A percentile compares a stretch with the other conserved stretches of the same genome.
Conservation (phyloP, 2,888 invertebrate species). For the Noctua janthe region DNA sequence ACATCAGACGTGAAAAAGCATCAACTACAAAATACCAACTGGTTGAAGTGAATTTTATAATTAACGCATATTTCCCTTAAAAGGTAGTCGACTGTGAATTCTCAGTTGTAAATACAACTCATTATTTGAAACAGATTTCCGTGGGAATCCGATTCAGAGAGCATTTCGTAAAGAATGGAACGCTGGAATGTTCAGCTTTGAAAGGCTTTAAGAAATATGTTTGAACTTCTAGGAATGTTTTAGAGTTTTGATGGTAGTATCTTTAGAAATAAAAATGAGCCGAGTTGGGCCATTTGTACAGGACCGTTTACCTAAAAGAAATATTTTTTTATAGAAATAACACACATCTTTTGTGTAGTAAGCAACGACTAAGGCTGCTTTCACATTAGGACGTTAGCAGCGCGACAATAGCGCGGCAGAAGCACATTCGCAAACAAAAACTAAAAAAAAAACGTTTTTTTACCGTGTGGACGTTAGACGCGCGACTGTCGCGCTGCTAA, state of each 20-base stretch:
- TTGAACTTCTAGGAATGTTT: slow-evolving; percentile 22
- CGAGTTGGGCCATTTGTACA: neutral
- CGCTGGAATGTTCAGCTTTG: slow-evolving; percentile 53
- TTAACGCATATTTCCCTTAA: neutral
- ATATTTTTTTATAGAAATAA: neutral
- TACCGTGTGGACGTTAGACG: too few relatives aligned
- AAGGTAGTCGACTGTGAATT: slow-evolving; percentile 19
- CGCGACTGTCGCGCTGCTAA: too few relatives aligned
- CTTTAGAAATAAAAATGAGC: neutral
- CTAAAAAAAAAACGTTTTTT: too few relatives aligned
- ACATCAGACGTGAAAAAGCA: neutral
- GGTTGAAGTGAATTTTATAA: slow-evolving; percentile 12
- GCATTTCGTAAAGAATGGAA: slow-evolving; percentile 48
- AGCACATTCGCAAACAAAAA: too few relatives aligned
- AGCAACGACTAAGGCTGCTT: too few relatives aligned
- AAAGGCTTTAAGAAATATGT: slow-evolving; percentile 47
- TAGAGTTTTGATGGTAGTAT: slow-evolving; percentile 16
- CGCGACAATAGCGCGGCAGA: too few relatives aligned
- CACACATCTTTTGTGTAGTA: too few relatives aligned
- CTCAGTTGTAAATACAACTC: slow-evolving; percentile 20
- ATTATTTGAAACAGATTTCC: slow-evolving; percentile 53
- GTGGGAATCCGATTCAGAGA: slow-evolving; percentile 34
- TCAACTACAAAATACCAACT: neutral
- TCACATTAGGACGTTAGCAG: too few relatives aligned
- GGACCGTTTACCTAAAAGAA: neutral